Evolutionary conservation across 2,113 vertebrate genomes (phyloP), one percentile per base, ranked within the genome.

Genomic region (Rhinolophus sinicus): DNA sequence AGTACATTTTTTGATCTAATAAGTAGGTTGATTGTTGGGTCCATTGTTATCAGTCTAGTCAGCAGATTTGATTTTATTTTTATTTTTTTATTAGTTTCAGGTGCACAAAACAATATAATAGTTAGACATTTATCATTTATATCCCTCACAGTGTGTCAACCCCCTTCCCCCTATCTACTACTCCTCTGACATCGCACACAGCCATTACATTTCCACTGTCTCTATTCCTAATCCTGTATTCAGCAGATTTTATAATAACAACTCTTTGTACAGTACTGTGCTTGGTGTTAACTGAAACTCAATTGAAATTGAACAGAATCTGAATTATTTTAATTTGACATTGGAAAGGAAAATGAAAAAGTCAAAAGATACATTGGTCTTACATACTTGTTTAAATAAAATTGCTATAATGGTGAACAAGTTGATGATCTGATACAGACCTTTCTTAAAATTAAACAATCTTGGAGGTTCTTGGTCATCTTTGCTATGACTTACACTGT

Each of bases 321-420:
- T 75, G 24, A 81, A 77, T 82, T 76, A 44, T 80, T 92, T 88
- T 92, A 77, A 88, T 30, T 90, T 72, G 30, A 88, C 70, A 65
- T 26, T 60, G 40, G 56, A 94, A 88, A 89, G 40, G 13, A 65
- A 80, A 76, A 58, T 83, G 40, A 93, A 90, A 10, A 69, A 54
- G 14, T 67, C 44, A 58, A 86, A 90, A 86, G 81, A 44, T 82
- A 28, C 11, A 54, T 40, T 81, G 4, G 12, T 94, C 38, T 91
- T 75, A 58, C 19, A 67, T 65, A 69, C 35, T 40, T 88, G 30
- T 18, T 90, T n/a, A 84, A 64, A 72, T 77, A 72, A 81, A 67
- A 44, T 94, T 87, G 26, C 19, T 75, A 0, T 60, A 58, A 60
- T 50, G 58, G 8, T 82, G 35, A 88, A 58, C 50, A 81, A 82